Evolutionary conservation across 2,797 vertebrate genomes (phyloP), one percentile per base, ranked within the genome.

Genomic region (Spinibarbus caldwelli): DNA sequence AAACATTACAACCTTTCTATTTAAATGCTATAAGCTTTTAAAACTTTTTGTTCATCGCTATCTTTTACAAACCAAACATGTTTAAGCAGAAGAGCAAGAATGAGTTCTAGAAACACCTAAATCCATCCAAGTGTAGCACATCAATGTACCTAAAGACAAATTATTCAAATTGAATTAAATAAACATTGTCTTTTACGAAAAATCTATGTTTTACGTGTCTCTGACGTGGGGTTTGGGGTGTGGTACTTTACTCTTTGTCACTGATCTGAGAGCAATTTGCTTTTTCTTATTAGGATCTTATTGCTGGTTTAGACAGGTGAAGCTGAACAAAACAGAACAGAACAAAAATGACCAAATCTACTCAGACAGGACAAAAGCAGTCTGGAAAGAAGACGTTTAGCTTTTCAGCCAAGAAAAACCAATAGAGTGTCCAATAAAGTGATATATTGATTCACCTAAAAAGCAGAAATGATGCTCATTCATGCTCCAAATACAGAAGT

Each of bases 191-290:
- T 72, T 62, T 64, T 2, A 75, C 26, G 6, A 45, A 15, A 45
- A 72, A 82, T 72, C 38, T 2, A 34, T 59, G 38, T n/a, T 67
- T 78, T 19, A 8, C 17, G 36, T 5, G 7, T 45, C 17, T 62
- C 29, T 82, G 70, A 73, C 12, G 12, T 41, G 41, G 45, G 54
- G 26, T 38, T 75, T 17, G 1, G 41, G 81, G 71, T 83, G 81
- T 66, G 71, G 81, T 47, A 75, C 6, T 34, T 29, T 26, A 7
- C 47, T 81, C 70, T 72, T 82, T 82, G 54, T 49, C 36, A n/a
- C 54, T 75, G 54, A 41, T 73, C 26, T 59, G 70, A 59, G 21
- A 82, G 21, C 54, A 62, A 49, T 23, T 72, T 72, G 52, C 36
- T 82, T 54, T 38, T 12, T 71, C 54, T 54, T 23, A 43, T 72